phyloP scores from a whole-genome alignment of 2,797 vertebrate species.

The Urocyon cinereoargenteus region DNA sequence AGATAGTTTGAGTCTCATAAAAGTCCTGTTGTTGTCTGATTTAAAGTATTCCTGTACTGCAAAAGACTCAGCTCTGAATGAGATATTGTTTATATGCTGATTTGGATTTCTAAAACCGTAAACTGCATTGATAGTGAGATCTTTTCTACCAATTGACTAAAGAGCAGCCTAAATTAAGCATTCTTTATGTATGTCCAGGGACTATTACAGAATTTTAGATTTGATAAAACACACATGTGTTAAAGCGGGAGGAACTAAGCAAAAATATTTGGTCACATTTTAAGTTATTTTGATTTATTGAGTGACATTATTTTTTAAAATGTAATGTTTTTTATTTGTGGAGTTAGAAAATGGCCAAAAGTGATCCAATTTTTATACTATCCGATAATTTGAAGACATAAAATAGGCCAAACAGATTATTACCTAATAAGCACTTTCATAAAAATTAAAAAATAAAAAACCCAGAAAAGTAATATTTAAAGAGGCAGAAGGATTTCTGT shows the following conservation, averaged over 20 bases:
- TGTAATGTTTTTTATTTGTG: background rate
- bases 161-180: background rate
- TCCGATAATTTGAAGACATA: background rate
- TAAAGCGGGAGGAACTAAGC: background rate
- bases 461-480: background rate
- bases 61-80: background rate
- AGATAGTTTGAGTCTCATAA: background rate
- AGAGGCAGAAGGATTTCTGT: background rate
- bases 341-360: background rate
- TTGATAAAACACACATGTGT: background rate
- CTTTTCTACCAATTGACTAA: background rate
- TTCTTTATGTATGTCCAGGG: background rate
- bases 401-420: background rate
- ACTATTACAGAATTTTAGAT: background rate
- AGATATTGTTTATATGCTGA: background rate
- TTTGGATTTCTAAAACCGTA: slow-evolving; percentile 25
- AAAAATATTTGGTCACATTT: slow-evolving; percentile 2
- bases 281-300: slow-evolving; percentile 26
- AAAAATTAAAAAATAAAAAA: background rate
- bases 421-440: background rate
- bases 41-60: background rate
- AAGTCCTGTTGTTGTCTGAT: background rate
- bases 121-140: background rate
- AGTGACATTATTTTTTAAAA: background rate
- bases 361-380: background rate